A percentile compares a stretch with the other conserved stretches of the same genome.
Evolutionary conservation across 1,140 invertebrate genomes (phyloP).

Genomic region (Samia ricini): DNA sequence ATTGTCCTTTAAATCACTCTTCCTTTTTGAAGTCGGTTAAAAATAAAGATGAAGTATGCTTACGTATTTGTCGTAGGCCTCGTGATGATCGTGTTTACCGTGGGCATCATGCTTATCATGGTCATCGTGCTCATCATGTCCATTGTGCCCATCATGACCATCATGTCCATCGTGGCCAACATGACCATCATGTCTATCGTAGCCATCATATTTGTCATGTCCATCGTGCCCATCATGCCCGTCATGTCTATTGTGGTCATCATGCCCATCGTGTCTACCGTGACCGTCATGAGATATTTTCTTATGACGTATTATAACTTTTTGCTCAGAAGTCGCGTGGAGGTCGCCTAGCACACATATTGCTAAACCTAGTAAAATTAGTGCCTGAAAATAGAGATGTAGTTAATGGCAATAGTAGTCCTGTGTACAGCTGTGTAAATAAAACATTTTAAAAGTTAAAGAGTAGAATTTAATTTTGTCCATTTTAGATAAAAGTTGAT

Average conservation of each 20-base stretch:
- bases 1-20: too few species aligned
- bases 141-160: too few species aligned
- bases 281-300: conserved; percentile 20
- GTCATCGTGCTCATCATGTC: too few species aligned
- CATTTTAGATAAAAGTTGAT: too few species aligned
- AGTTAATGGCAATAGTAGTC: neutral
- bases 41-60: conserved; percentile 22
- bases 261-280: conserved; percentile 9
- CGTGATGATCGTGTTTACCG: too few species aligned
- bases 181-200: too few species aligned
- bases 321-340: conserved; percentile 48
- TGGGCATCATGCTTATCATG: too few species aligned
- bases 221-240: too few species aligned
- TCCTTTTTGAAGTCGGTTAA: too few species aligned
- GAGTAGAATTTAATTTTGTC: neutral
- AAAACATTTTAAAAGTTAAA: neutral
- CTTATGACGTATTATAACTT: conserved; percentile 25
- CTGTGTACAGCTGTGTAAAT: neutral
- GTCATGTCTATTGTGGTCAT: conserved; percentile 1
- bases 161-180: too few species aligned
- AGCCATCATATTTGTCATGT: too few species aligned
- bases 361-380: conserved; percentile 27
- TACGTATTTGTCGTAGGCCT: conserved; percentile 62
- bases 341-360: conserved; percentile 37
- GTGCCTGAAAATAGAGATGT: conserved; percentile 12